Percentiles rank a stretch among this genome's conserved stretches.
Evolutionary conservation across 2,888 invertebrate genomes (phyloP).

Genomic region (Drosophila ezoana): DNA sequence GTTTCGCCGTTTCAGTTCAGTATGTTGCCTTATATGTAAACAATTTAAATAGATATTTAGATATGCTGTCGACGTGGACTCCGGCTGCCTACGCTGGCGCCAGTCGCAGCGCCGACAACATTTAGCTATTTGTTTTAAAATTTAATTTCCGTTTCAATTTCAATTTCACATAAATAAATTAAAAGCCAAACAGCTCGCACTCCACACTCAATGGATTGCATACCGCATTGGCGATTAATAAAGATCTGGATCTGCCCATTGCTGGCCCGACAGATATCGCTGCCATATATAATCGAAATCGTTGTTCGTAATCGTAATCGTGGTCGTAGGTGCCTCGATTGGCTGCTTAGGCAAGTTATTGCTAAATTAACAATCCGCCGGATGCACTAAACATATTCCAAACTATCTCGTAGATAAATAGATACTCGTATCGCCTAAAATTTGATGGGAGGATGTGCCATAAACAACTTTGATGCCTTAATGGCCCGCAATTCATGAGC

Average conservation of each 20-base stretch:
- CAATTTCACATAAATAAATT: constrained; percentile 81
- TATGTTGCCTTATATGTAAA: constrained; percentile 68
- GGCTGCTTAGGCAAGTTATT: constrained; percentile 43
- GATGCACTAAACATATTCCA: constrained; percentile 78
- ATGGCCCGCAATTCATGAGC: constrained; percentile 40
- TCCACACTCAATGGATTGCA: constrained; percentile 39
- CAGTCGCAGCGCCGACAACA: constrained; percentile 52
- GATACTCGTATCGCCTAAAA: constrained; percentile 16
- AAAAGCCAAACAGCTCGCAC: constrained; percentile 45
- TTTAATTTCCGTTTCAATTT: constrained; percentile 84
- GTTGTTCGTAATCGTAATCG: constrained; percentile 21
- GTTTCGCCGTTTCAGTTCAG: constrained; percentile 39
- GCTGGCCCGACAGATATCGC: constrained; percentile 49
- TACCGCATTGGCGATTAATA: constrained; percentile 60
- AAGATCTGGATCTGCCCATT: constrained; percentile 46
- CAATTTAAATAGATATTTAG: constrained; percentile 79
- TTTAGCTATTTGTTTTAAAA: constrained; percentile 75
- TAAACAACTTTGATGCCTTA: constrained; percentile 67
- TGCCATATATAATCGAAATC: constrained; percentile 49
- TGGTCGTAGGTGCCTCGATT: constrained; percentile 36
- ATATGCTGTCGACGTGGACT: constrained; percentile 69
- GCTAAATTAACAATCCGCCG: constrained; percentile 61
- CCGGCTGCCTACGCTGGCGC: constrained; percentile 81
- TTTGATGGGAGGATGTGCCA: constrained; percentile 53
- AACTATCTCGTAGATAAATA: constrained; percentile 30